A percentile compares a stretch with the other conserved stretches of the same genome.
Conservation (phyloP, 2,113 vertebrate genomes). For the Peucedramus taeniatus region DNA sequence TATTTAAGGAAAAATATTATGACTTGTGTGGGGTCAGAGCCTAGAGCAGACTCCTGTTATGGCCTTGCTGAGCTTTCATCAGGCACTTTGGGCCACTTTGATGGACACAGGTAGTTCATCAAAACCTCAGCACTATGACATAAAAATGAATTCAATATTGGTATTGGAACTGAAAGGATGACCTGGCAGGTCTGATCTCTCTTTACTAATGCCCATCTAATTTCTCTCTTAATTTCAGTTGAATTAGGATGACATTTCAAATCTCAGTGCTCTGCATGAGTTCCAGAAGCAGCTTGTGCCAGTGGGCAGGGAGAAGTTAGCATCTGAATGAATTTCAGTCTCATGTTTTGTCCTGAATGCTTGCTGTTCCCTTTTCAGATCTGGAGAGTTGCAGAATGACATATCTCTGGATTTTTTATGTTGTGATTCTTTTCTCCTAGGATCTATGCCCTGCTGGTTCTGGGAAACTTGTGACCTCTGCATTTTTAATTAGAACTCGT, state of each 20-base stretch:
- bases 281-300: background rate
- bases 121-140: background rate
- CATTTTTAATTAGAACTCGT: slow-evolving; percentile 79
- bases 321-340: slow-evolving; percentile 6
- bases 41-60: background rate
- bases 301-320: background rate
- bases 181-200: background rate
- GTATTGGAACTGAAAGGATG: background rate
- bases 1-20: background rate
- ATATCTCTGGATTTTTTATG: slow-evolving; percentile 47
- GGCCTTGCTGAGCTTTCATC: background rate
- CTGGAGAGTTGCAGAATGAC: slow-evolving; percentile 68
- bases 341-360: background rate
- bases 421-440: slow-evolving; percentile 70
- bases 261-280: background rate
- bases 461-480: slow-evolving; percentile 81
- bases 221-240: background rate
- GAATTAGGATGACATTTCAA: background rate
- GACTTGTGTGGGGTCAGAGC: background rate
- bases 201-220: background rate
- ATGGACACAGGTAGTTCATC: background rate
- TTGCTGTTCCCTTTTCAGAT: slow-evolving; percentile 60
- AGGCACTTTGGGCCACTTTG: background rate
- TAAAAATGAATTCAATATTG: background rate
- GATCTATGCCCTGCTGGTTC: slow-evolving; percentile 72